Base-by-base conservation (phyloP, 2,797 vertebrate genomes). In the Pyrocephalus nanus region DNA sequence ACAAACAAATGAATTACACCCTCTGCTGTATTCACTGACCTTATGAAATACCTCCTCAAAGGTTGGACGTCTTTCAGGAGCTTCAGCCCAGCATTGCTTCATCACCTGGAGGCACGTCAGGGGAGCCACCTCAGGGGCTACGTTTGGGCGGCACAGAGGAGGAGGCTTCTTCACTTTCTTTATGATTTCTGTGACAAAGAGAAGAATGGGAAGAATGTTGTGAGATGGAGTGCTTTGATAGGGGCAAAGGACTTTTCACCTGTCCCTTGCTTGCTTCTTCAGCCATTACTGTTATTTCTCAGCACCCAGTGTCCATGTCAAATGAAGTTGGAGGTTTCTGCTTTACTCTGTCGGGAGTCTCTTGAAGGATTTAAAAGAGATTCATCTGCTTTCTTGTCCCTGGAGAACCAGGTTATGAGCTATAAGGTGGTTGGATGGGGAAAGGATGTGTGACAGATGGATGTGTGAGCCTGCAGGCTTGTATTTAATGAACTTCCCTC, bases 41-140 rank as follows among this genome's bases (percentile, higher is more conserved):
- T 99, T 98, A 93, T 98, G 97, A 93, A 99, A 99, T 83, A 99
- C 98, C 86, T 99, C 98, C 4, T 99, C 98, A 80, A 99, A 99
- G 8, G 69, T 94, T 8, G 98, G 98, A 40, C 98, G 97, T 64
- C 98, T 97, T 19, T 99, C 98, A 0, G 98, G 98, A 80, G 97
- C 96, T 94, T 99, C 98, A 27, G 97, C 98, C 99, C 99, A 99
- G 96, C 99, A 99, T 30, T 98, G 98, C 69, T 98, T 99, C 98
- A 99, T 99, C 60, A 99, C 95, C 92, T 98, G 98, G 90, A 99
- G 98, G 69, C 98, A 99, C 76, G 98, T 98, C 58, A 98, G 36
- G 3, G 99, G 98, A 27, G 98, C 98, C 4, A 97, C 96, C 86
- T 99, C 98, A 3, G 97, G 97, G 58, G 98, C 97, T 91, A 99